Evolutionary conservation across 1,140 invertebrate species (phyloP).

Genomic region (Drosophila lacertosa): DNA sequence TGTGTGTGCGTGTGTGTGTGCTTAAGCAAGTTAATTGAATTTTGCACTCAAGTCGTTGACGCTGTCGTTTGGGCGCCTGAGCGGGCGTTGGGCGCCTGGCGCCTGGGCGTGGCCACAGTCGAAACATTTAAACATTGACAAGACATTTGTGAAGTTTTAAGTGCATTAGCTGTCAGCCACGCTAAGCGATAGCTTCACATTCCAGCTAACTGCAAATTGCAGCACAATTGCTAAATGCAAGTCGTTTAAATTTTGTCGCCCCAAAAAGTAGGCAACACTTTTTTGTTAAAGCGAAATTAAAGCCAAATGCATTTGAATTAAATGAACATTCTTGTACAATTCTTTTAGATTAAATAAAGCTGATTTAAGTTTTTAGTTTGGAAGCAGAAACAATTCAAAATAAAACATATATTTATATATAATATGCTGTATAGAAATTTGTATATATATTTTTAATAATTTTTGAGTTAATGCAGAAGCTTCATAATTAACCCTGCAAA

Average conservation of each 20-base stretch:
- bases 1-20: constrained; percentile 45
- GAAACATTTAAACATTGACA: constrained; percentile 71
- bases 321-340: too few species aligned
- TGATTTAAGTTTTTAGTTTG: too few species aligned
- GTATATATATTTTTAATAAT: too few species aligned
- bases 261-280: constrained; percentile 39
- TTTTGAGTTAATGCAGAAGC: too few species aligned
- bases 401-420: too few species aligned
- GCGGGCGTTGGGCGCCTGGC: constrained; percentile 17
- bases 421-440: too few species aligned
- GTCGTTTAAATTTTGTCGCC: constrained; percentile 13
- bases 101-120: constrained; percentile 49
- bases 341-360: too few species aligned
- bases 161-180: constrained; percentile 72
- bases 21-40: constrained; percentile 82
- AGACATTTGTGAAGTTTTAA: constrained; percentile 82
- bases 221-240: constrained; percentile 10
- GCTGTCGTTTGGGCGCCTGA: constrained; percentile 55
- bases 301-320: too few species aligned
- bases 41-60: constrained; percentile 76
- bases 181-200: constrained; percentile 41
- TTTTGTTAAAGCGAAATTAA: not conserved
- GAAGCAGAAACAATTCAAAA: too few species aligned
- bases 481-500: too few species aligned
- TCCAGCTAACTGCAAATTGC: constrained; percentile 28